These are phyloP conservation scores for Corythornis cristatus DNA, from an alignment of 2,113 vertebrate genomes.

Conservation along the genomic window DNA sequence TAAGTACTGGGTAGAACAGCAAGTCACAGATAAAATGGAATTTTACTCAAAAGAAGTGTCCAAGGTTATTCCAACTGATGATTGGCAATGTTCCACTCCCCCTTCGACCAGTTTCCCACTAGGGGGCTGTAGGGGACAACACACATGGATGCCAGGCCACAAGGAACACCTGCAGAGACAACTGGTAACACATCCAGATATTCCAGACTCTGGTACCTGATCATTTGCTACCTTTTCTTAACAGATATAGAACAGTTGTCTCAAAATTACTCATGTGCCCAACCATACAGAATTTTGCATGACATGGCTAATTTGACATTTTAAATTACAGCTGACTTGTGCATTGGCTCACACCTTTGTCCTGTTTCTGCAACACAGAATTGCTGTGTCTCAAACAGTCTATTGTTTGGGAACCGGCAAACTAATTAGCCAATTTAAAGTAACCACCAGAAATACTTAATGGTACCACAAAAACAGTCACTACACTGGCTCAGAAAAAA, in stretches of 20 bases:
- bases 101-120: background rate
- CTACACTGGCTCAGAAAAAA: background rate
- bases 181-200: background rate
- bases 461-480: background rate
- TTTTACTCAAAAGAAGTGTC: background rate
- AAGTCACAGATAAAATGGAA: background rate
- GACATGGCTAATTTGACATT: background rate
- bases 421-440: background rate
- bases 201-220: background rate
- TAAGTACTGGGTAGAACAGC: background rate
- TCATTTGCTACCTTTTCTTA: background rate
- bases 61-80: background rate
- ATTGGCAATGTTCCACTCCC: background rate
- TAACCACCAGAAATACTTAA: background rate
- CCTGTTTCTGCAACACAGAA: background rate
- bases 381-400: background rate
- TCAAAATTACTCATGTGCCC: background rate
- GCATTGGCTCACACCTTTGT: background rate
- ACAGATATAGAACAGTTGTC: background rate
- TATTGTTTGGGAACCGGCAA: background rate
- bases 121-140: background rate
- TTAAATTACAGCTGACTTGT: background rate
- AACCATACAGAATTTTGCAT: background rate
- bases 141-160: fast-evolving
- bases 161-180: background rate